Conservation (phyloP, 2,888 invertebrate genomes). For the Hemithea aestivaria region DNA sequence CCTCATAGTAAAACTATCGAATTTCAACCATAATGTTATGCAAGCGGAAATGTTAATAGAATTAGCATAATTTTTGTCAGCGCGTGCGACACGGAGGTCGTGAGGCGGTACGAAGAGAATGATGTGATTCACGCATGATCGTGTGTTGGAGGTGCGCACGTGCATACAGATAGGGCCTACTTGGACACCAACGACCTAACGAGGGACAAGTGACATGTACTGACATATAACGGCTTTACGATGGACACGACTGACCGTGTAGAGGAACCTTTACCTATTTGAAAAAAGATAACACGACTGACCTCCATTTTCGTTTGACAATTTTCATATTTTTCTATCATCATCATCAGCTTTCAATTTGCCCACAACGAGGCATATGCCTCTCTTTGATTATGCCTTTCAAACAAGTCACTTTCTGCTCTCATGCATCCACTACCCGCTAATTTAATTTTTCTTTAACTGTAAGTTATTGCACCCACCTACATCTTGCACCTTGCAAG, state of each 20-base stretch:
- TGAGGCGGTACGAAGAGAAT: slow-evolving; percentile 59
- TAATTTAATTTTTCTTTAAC: too few species aligned
- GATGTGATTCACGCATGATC: slow-evolving; percentile 70
- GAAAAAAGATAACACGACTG: slow-evolving; percentile 2
- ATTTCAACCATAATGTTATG: slow-evolving; percentile 28
- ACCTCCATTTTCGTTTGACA: too few species aligned
- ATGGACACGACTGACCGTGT: slow-evolving; percentile 32
- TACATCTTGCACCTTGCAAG: too few species aligned
- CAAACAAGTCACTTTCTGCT: too few species aligned
- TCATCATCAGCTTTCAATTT: too few species aligned
- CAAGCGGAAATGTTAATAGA: slow-evolving; percentile 52
- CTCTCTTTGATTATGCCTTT: too few species aligned
- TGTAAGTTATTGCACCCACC: too few species aligned
- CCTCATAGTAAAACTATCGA: slow-evolving; percentile 23
- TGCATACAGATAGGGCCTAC: slow-evolving; percentile 70
- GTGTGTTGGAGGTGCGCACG: slow-evolving; percentile 65
- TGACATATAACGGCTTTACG: slow-evolving; percentile 42
- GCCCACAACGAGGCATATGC: neutral
- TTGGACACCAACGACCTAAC: too few species aligned
- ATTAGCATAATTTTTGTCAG: slow-evolving; percentile 61
- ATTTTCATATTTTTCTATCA: too few species aligned
- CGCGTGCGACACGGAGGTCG: slow-evolving; percentile 69
- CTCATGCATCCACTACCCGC: too few species aligned
- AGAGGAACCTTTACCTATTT: slow-evolving; percentile 27
- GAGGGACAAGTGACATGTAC: too few species aligned